Base-by-base conservation (phyloP, 1,140 invertebrate genomes). In the Lethocerus indicus region DNA sequence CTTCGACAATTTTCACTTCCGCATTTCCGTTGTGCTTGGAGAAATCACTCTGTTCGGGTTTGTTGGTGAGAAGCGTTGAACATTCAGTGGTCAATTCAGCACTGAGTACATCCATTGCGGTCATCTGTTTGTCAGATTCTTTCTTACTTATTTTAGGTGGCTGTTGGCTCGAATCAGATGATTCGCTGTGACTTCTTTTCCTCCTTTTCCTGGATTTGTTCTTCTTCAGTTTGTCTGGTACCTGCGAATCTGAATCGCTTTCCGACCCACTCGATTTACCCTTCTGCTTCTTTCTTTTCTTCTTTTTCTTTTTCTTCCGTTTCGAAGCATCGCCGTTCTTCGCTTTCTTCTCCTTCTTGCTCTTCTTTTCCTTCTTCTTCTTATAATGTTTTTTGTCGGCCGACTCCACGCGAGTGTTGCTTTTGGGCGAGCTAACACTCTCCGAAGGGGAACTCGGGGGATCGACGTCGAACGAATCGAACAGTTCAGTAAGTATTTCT, bases 401-500 rank as follows among this genome's bases (percentile, higher is more conserved):
- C 3, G 32, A 25, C 16, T 44, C 58, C 59, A 67, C 47, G 9
- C 54, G 23, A 21, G 61, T 60, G 63, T 69, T 56, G 50, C 64
- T 39, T 61, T 68, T 56, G 60, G 67, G 24, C 52, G 29, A 14
- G 29, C n/a, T 25, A 28, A 28, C 21, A 28, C 24, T 55, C 53
- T 59, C 61, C 51, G 52, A 14, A 40, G 52, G 16, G 56, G 58
- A 2, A 47, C 49, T 29, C 54, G 59, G 18, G 54, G 64, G 27
- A 35, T 63, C 63, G n/a, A 62, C 60, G 49, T 81, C 76, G 57
- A 82, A 81, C 3, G 76, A 80, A 44, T 75, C 71, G 57, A 87
- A 87, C 0, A 87, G 66, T 63, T 86, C 82, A 0, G 79, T 79
- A 6, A 87, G 66, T 58, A 87, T 85, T 61, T 87, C 80, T 61